Evolutionary conservation across 2,113 vertebrate genomes (phyloP).

Genomic region (Microcebus jonahi): DNA sequence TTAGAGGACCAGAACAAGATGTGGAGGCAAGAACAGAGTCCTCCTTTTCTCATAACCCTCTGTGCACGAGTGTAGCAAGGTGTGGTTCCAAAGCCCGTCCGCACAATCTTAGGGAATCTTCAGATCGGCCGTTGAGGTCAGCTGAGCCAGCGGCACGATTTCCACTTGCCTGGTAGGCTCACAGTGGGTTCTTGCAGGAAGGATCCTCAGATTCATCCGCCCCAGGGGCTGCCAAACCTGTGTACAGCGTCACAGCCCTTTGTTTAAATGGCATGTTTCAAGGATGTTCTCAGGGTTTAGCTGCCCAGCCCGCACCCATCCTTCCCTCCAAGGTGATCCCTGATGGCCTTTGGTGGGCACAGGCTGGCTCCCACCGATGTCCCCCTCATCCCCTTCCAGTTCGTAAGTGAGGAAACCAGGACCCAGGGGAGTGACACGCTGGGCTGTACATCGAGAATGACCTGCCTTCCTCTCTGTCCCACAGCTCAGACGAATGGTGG

Average conservation of each 20-base stretch:
- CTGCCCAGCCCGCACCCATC: no score
- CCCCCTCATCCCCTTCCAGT: neutral
- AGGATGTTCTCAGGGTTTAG: neutral
- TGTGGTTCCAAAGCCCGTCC: neutral
- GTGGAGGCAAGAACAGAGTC: neutral
- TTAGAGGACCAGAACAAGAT: neutral
- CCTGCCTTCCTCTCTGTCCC: neutral
- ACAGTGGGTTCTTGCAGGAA: no score
- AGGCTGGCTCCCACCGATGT: neutral
- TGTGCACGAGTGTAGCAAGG: rapidly evolving
- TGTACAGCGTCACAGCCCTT: neutral
- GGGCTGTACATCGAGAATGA: rapidly evolving
- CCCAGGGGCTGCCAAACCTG: neutral
- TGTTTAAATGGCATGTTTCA: neutral
- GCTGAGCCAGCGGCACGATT: rapidly evolving
- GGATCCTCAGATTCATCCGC: neutral
- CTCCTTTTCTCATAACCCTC: neutral
- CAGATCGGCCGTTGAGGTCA: neutral
- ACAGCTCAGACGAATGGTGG: conserved; percentile 87
- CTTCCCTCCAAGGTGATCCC: neutral
- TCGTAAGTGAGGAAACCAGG: neutral
- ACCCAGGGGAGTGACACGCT: neutral
- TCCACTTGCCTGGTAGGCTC: neutral
- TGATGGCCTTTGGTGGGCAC: neutral
- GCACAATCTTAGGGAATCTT: neutral